These are phyloP conservation scores for Eremophila alpestris DNA, from an alignment of 2,797 vertebrate genomes.

Conservation along the genomic window DNA sequence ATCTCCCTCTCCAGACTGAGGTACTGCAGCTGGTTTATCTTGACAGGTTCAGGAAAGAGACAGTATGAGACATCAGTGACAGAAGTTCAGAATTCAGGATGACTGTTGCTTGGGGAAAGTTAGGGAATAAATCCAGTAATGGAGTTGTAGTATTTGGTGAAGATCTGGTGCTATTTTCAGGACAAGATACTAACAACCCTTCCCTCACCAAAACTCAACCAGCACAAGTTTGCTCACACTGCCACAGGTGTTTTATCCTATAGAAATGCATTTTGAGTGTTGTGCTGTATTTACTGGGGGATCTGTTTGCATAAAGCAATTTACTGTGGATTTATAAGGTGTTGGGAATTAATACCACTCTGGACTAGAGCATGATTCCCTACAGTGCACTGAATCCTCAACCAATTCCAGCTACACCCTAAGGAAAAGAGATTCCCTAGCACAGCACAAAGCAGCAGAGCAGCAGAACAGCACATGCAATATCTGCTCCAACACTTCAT, in stretches of 20 bases:
- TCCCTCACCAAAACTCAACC: not conserved
- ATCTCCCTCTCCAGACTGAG: not conserved
- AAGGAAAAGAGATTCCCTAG: not conserved
- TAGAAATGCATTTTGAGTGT: not conserved
- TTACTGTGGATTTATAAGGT: not conserved
- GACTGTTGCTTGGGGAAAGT: not conserved
- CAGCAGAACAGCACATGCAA: fast-evolving
- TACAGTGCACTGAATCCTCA: not conserved
- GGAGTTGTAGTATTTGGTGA: not conserved
- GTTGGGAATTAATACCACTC: not conserved
- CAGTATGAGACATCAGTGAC: not conserved
- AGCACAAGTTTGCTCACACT: not conserved
- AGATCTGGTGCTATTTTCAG: not conserved
- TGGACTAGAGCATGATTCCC: not conserved
- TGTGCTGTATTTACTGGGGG: not conserved
- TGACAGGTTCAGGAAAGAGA: not conserved
- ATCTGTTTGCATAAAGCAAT: not conserved
- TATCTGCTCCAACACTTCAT: not conserved
- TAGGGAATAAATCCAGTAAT: not conserved
- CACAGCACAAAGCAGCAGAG: not conserved
- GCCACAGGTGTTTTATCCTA: not conserved
- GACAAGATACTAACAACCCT: not conserved
- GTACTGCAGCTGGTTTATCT: not conserved
- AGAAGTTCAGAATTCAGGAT: not conserved
- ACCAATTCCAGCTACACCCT: not conserved